Percentiles rank a stretch among this genome's conserved stretches.
phyloP scores from a whole-genome alignment of 1,140 invertebrate genomes.

The Epicauta chinensis region DNA sequence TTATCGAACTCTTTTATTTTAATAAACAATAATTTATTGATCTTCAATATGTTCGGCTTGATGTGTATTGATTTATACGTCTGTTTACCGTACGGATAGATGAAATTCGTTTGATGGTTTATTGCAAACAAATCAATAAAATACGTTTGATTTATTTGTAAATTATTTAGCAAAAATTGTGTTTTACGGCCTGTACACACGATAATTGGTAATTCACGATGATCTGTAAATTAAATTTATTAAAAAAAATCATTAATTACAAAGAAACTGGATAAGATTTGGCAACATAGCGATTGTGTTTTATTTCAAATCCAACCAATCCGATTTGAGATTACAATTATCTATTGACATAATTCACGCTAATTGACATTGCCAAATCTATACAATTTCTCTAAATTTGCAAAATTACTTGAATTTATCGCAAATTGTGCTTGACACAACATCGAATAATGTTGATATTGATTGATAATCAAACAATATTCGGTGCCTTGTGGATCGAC shows the following conservation, averaged over 20 bases:
- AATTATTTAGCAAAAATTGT: constrained; percentile 49
- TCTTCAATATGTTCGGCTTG: constrained; percentile 36
- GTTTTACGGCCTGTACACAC: constrained; percentile 49
- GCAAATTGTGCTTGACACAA: constrained; percentile 48
- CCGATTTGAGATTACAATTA: constrained; percentile 13
- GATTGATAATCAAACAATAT: constrained; percentile 53
- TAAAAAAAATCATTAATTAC: no score
- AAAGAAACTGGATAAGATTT: no score
- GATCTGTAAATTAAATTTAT: no score
- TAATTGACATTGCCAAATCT: not conserved
- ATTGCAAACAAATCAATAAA: constrained; percentile 46
- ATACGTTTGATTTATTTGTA: constrained; percentile 46
- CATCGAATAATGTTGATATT: constrained; percentile 49
- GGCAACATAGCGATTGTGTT: no score
- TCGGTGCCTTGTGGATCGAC: constrained; percentile 52
- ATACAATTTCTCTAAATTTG: not conserved
- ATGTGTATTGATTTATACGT: constrained; percentile 34
- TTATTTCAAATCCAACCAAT: no score
- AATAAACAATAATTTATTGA: constrained; percentile 37
- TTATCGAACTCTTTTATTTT: constrained; percentile 38
- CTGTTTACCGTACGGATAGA: constrained; percentile 40
- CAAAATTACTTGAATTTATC: not conserved
- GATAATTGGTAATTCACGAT: constrained; percentile 37
- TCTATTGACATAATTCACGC: not conserved
- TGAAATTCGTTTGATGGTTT: constrained; percentile 43